These are phyloP conservation scores for Coptotermes formosanus DNA, from an alignment of 1,140 invertebrate species.

Conservation along the genomic window DNA sequence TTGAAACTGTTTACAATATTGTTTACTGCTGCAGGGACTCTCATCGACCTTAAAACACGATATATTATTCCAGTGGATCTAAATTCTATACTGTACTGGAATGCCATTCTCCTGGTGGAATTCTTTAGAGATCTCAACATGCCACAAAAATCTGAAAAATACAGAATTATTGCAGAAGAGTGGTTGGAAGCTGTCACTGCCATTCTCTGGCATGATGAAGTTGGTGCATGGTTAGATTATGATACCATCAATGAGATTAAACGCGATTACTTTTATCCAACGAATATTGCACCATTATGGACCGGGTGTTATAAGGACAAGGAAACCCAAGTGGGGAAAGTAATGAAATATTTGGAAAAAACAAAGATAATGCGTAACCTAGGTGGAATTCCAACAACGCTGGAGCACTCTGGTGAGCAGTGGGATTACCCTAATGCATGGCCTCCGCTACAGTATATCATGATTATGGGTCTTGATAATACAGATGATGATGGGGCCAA, in stretches of 20 bases:
- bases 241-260: constrained; percentile 55
- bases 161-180: constrained; percentile 47
- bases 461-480: constrained; percentile 48
- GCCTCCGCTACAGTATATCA: constrained; percentile 55
- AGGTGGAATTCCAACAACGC: constrained; percentile 64
- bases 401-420: constrained; percentile 52
- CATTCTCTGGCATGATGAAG: constrained; percentile 68
- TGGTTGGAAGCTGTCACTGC: constrained; percentile 58
- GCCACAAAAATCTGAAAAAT: constrained; percentile 46
- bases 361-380: constrained; percentile 24
- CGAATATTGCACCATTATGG: constrained; percentile 74
- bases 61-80: constrained; percentile 81
- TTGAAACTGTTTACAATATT: not conserved
- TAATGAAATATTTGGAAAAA: constrained; percentile 30
- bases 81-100: constrained; percentile 73
- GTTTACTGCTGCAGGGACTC: constrained; percentile 40
- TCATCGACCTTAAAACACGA: constrained; percentile 59
- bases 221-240: constrained; percentile 78
- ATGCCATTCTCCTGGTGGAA: constrained; percentile 56
- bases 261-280: constrained; percentile 68
- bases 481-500: constrained; percentile 50
- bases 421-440: constrained; percentile 63
- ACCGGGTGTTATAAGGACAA: constrained; percentile 49
- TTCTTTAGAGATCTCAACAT: constrained; percentile 52
- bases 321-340: constrained; percentile 11